Conservation (phyloP, 2,888 invertebrate genomes). For the Isoperla grammatica region DNA sequence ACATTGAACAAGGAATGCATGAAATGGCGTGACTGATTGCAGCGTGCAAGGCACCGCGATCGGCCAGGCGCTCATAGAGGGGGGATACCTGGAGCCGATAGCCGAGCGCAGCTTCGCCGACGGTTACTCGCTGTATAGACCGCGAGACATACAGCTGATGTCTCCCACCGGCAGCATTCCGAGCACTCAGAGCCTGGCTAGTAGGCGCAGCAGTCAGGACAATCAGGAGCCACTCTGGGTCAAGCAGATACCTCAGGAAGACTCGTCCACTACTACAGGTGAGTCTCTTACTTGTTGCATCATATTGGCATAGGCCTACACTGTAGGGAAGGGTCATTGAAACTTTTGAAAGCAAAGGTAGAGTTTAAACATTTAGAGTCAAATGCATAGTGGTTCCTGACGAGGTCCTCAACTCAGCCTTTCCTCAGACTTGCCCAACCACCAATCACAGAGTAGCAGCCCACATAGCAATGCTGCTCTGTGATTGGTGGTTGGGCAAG, state of each 20-base stretch:
- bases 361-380: too few relatives aligned
- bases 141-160: constrained; percentile 32
- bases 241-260: constrained; percentile 50
- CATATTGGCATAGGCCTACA: too few relatives aligned
- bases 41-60: constrained; percentile 71
- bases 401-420: too few relatives aligned
- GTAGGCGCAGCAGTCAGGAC: constrained; percentile 45
- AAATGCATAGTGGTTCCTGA: too few relatives aligned
- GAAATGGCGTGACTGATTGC: constrained; percentile 44
- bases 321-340: too few relatives aligned
- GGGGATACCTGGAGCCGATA: constrained; percentile 65
- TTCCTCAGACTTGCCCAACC: too few relatives aligned
- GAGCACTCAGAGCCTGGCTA: constrained; percentile 7
- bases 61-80: constrained; percentile 71
- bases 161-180: not conserved
- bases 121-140: constrained; percentile 57
- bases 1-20: constrained; percentile 68
- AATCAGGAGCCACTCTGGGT: constrained; percentile 61
- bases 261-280: constrained; percentile 44
- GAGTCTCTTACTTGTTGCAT: constrained; percentile 23
- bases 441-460: too few relatives aligned
- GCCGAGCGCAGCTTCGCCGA: constrained; percentile 55
- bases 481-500: too few relatives aligned
- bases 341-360: too few relatives aligned
- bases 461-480: too few relatives aligned